phyloP scores from a whole-genome alignment of 2,113 vertebrate species.

The Datnioides undecimradiatus region DNA sequence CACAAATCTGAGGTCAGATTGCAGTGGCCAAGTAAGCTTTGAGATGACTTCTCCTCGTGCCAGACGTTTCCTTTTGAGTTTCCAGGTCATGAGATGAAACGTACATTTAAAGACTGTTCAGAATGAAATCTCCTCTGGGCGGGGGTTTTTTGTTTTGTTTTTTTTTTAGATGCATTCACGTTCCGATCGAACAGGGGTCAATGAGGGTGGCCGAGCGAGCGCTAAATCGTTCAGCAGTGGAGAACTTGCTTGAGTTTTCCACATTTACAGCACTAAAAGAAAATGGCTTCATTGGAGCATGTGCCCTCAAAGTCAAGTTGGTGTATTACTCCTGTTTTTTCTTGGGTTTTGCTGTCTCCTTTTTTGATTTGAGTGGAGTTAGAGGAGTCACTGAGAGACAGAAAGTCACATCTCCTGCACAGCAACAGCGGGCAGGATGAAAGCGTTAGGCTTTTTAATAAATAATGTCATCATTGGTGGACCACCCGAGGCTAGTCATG shows the following conservation, averaged over 20 bases:
- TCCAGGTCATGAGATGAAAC: conserved; percentile 13
- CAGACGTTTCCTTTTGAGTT: not conserved
- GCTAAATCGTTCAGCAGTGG: not conserved
- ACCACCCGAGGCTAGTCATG: conserved; percentile 57
- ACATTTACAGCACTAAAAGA: not conserved
- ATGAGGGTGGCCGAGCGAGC: not conserved
- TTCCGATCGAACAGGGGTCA: not conserved
- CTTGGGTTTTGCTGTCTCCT: not conserved
- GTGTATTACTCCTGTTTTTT: not conserved
- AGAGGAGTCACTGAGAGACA: conserved; percentile 6
- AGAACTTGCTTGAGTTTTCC: not conserved
- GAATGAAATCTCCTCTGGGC: not conserved
- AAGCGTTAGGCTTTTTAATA: conserved; percentile 63
- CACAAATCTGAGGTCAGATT: not conserved
- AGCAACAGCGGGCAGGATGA: conserved; percentile 46
- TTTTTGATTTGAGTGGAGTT: not conserved
- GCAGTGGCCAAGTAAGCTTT: not conserved
- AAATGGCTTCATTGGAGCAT: not conserved
- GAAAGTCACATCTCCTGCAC: conserved; percentile 42
- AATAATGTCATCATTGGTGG: conserved; percentile 67
- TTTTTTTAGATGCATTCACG: not conserved
- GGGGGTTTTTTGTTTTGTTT: too few relatives aligned
- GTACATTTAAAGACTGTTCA: not conserved
- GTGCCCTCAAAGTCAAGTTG: not conserved
- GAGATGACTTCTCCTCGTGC: not conserved